Conservation (phyloP, 2,888 invertebrate species). For the Lysandra bellargus region DNA sequence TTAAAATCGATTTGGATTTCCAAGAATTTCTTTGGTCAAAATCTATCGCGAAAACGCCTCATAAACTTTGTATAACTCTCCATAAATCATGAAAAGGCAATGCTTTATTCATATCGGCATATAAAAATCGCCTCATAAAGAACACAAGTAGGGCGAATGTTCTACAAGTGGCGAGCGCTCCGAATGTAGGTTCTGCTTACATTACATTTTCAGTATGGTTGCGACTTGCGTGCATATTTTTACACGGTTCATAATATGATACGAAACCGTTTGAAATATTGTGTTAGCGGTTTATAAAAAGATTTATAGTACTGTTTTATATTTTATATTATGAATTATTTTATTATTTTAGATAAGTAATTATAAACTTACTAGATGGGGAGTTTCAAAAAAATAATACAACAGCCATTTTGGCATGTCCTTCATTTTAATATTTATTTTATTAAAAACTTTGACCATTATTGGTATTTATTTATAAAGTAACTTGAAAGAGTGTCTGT, state of each 20-base stretch:
- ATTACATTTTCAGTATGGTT: not conserved
- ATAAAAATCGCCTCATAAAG: slow-evolving; percentile 7
- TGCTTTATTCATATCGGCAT: slow-evolving; percentile 1
- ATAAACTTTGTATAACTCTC: no score
- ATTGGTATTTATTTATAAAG: no score
- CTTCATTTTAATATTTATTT: no score
- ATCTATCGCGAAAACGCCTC: not conserved
- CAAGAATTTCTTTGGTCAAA: not conserved
- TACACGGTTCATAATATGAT: not conserved
- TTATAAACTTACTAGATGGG: no score
- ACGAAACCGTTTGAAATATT: not conserved
- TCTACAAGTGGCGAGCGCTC: slow-evolving; percentile 3
- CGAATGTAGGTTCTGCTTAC: slow-evolving; percentile 19
- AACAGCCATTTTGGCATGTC: no score
- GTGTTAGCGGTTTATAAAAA: not conserved
- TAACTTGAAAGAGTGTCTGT: no score
- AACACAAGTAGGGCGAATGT: not conserved
- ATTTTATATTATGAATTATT: no score
- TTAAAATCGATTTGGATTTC: no score
- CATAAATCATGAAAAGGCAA: slow-evolving; percentile 10
- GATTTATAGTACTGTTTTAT: no score
- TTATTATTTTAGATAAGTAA: no score
- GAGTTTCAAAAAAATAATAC: no score
- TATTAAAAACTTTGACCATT: no score
- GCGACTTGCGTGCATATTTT: slow-evolving; percentile 1